Conservation (phyloP, 2,797 vertebrate genomes). For the Hippocampus kuda region DNA sequence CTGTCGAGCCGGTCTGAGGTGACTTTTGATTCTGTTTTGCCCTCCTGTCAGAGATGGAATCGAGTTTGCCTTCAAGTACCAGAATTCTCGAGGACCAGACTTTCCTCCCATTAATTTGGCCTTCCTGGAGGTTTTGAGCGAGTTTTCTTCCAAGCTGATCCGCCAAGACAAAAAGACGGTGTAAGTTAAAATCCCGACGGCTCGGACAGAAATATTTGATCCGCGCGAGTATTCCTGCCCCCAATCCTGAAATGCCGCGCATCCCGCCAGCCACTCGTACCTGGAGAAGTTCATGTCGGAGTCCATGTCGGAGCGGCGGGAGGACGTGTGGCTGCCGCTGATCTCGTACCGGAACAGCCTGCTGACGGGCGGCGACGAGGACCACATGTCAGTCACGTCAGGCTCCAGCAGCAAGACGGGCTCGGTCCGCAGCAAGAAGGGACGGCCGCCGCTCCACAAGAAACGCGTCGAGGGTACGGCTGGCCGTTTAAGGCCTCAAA, state of each 20-base stretch:
- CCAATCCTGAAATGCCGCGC: not conserved
- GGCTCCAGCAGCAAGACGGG: slow-evolving; percentile 93
- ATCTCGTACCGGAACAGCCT: slow-evolving; percentile 97
- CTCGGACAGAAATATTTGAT: not conserved
- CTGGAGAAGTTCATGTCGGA: slow-evolving; percentile 97
- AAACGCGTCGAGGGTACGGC: slow-evolving; percentile 77
- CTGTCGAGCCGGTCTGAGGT: no score
- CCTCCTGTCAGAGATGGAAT: slow-evolving; percentile 80
- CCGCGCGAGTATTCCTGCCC: not conserved
- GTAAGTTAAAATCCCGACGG: slow-evolving; percentile 67
- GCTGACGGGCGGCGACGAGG: slow-evolving; percentile 87
- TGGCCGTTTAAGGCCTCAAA: not conserved
- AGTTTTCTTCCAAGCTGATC: slow-evolving; percentile 96
- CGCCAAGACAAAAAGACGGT: slow-evolving; percentile 99
- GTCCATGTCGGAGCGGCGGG: slow-evolving; percentile 95
- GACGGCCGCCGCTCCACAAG: slow-evolving; percentile 86
- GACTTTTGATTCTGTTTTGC: not conserved
- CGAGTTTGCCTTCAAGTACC: slow-evolving; percentile 98
- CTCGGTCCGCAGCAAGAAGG: slow-evolving; percentile 94
- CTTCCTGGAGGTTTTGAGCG: slow-evolving; percentile 94
- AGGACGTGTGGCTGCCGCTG: slow-evolving; percentile 97
- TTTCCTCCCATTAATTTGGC: slow-evolving; percentile 92
- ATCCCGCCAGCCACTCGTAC: slow-evolving; percentile 80
- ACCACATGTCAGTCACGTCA: slow-evolving; percentile 89
- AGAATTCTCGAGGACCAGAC: slow-evolving; percentile 91